A percentile compares a stretch with the other conserved stretches of the same genome.
phyloP scores from a whole-genome alignment of 2,888 invertebrate genomes.

The Homarus gammarus region DNA sequence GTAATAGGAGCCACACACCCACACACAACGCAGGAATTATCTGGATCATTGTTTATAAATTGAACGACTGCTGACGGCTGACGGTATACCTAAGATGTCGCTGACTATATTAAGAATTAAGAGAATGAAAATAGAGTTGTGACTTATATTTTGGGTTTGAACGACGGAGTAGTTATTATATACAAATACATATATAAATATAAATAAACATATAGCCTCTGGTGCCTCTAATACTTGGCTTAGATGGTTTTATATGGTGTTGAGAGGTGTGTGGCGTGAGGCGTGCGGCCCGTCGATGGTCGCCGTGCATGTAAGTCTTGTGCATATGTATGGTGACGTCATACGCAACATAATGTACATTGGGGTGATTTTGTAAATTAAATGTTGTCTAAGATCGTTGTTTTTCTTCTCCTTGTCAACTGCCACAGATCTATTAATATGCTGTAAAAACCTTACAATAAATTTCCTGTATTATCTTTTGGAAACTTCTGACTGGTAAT shows the following conservation, averaged over 20 bases:
- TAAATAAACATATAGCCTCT: slow-evolving; percentile 8
- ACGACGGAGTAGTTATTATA: background rate
- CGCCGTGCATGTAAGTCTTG: background rate
- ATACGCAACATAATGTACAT: background rate
- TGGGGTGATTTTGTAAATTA: slow-evolving; percentile 21
- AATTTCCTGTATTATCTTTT: no score
- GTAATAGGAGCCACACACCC: no score
- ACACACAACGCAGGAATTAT: no score
- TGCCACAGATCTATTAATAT: no score
- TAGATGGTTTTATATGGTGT: slow-evolving; percentile 9
- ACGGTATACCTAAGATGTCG: no score
- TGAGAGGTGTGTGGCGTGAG: background rate
- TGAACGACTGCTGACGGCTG: no score
- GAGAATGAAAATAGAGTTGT: no score
- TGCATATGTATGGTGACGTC: background rate
- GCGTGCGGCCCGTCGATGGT: background rate
- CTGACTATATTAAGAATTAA: no score
- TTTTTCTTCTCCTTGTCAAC: background rate
- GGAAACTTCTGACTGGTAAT: no score
- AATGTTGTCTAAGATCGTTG: background rate
- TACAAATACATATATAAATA: slow-evolving; percentile 26
- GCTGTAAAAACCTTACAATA: no score
- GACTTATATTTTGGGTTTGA: background rate
- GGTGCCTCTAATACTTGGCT: slow-evolving; percentile 1
- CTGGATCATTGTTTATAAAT: no score